A percentile compares a stretch with the other conserved stretches of the same genome.
These are phyloP conservation scores for Pseudomugil gertrudae DNA, from an alignment of 2,797 vertebrate species.

Conservation along the genomic window DNA sequence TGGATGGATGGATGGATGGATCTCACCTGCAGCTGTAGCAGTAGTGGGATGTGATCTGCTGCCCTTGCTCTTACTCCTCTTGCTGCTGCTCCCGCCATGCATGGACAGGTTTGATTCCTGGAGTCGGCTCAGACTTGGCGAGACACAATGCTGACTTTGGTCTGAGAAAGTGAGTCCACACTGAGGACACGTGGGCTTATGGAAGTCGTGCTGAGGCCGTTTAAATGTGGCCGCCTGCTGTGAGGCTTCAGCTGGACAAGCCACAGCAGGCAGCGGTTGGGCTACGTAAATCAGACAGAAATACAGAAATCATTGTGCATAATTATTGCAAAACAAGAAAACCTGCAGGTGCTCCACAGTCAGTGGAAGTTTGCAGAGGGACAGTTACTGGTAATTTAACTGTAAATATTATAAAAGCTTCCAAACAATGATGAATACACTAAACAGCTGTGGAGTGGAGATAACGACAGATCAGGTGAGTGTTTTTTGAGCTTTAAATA, in stretches of 20 bases:
- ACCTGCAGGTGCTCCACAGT: no score
- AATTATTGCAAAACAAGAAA: not conserved
- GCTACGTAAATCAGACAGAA: constrained; percentile 28
- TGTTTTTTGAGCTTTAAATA: no score
- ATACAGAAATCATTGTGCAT: not conserved
- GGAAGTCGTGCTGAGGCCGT: constrained; percentile 17
- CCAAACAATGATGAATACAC: no score
- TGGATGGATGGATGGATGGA: no score
- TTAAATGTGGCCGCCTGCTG: not conserved
- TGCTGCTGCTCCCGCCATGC: constrained; percentile 28
- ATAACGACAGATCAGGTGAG: no score
- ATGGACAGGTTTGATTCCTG: constrained; percentile 29
- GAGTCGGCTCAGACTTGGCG: not conserved
- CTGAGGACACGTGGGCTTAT: constrained; percentile 35
- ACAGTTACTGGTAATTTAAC: no score
- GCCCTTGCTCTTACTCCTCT: constrained; percentile 1
- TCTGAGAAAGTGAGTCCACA: constrained; percentile 41
- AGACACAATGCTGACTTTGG: not conserved
- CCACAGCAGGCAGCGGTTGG: constrained; percentile 54
- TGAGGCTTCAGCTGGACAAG: constrained; percentile 9
- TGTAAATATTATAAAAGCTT: no score
- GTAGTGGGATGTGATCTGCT: constrained; percentile 24
- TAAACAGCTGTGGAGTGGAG: no score
- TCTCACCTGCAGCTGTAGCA: constrained; percentile 47
- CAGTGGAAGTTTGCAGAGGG: no score